phyloP scores from a whole-genome alignment of 2,797 vertebrate genomes.

The Pipistrellus nathusii region DNA sequence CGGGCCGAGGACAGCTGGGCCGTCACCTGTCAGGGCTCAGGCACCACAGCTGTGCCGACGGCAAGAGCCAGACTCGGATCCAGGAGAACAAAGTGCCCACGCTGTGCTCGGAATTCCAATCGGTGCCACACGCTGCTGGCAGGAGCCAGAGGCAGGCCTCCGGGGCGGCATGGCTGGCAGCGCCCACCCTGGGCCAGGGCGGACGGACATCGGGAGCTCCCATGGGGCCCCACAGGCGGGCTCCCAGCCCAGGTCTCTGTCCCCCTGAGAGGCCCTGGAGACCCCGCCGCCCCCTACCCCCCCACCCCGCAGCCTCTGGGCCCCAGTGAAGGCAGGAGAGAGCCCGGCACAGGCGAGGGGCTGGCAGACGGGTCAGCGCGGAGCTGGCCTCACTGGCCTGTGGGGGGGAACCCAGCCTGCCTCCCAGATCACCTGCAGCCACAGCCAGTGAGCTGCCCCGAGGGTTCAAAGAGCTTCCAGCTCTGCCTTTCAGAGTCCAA shows the following conservation, averaged over 20 bases:
- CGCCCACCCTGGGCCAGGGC: background rate
- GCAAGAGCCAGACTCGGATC: conserved; percentile 71
- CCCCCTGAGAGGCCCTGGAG: background rate
- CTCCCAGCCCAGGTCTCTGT: background rate
- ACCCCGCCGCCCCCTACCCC: background rate
- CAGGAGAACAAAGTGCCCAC: conserved; percentile 61
- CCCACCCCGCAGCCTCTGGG: too few species aligned
- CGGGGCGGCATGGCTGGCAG: background rate
- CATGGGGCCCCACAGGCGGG: background rate
- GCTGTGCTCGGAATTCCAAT: conserved; percentile 75
- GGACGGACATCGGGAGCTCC: background rate
- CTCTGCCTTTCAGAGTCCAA: background rate
- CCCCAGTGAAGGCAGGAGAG: background rate
- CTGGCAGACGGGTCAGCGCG: rapidly evolving
- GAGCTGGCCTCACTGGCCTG: background rate
- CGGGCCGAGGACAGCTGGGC: conserved; percentile 19
- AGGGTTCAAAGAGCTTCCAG: background rate
- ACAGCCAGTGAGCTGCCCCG: background rate
- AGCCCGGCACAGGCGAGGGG: too few species aligned
- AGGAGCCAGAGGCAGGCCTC: background rate
- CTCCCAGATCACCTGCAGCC: background rate
- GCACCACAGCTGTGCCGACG: conserved; percentile 71
- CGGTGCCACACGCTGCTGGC: conserved; percentile 22
- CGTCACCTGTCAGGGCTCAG: conserved; percentile 84
- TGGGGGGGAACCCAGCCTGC: rapidly evolving